These are phyloP conservation scores for Aphelinus atriplicis DNA, from an alignment of 1,140 invertebrate species.

Conservation along the genomic window DNA sequence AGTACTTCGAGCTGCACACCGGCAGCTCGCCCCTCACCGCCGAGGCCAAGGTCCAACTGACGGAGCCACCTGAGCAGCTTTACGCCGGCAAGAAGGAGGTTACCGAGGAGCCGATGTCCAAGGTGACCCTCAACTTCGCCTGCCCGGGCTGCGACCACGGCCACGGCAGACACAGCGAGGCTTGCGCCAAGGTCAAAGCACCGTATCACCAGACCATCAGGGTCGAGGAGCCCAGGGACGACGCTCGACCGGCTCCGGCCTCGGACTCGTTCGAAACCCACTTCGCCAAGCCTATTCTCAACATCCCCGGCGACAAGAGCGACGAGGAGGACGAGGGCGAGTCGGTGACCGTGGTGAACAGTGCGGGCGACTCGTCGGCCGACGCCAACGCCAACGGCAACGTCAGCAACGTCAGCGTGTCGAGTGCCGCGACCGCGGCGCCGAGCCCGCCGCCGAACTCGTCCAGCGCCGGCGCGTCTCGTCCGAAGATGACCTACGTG, in stretches of 20 bases:
- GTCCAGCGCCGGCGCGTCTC: slow-evolving; percentile 50
- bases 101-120: slow-evolving; percentile 56
- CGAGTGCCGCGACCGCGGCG: slow-evolving; percentile 59
- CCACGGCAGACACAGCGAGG: slow-evolving; percentile 44
- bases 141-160: slow-evolving; percentile 57
- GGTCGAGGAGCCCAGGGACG: slow-evolving; percentile 1
- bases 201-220: slow-evolving; percentile 18
- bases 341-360: slow-evolving; percentile 52
- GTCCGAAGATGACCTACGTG: slow-evolving; percentile 63
- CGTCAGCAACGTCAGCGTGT: slow-evolving; percentile 61
- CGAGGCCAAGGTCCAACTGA: slow-evolving; percentile 46
- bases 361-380: slow-evolving; percentile 38
- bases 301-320: slow-evolving; percentile 40
- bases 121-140: slow-evolving; percentile 47
- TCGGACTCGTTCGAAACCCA: slow-evolving; percentile 45
- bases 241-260: not conserved
- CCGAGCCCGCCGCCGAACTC: too few relatives aligned
- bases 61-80: slow-evolving; percentile 24
- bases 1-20: slow-evolving; percentile 49
- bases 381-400: slow-evolving; percentile 40
- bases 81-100: slow-evolving; percentile 54
- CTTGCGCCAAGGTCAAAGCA: slow-evolving; percentile 36
- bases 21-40: slow-evolving; percentile 29
- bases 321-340: slow-evolving; percentile 51
- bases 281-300: slow-evolving; percentile 51